These are phyloP conservation scores for Clavelina lepadiformis DNA, from an alignment of 23 tunicate species.

Conservation along the genomic window DNA sequence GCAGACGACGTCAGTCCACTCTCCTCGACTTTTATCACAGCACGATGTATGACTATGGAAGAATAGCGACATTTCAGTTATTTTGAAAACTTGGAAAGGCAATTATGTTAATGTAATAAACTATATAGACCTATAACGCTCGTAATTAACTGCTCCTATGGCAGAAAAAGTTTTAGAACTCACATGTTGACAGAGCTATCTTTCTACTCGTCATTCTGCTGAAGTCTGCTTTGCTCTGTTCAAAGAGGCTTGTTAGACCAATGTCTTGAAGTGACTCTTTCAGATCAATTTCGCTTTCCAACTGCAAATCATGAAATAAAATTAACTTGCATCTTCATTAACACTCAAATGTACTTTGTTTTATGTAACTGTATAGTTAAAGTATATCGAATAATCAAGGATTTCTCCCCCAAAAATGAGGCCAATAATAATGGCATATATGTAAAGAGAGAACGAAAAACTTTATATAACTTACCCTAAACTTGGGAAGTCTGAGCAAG, in stretches of 20 bases:
- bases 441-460: neutral
- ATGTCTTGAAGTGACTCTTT: neutral
- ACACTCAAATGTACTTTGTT: neutral
- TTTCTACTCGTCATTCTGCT: neutral
- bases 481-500: conserved; percentile 2
- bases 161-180: too few relatives aligned
- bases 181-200: neutral
- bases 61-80: neutral
- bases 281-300: conserved; percentile 9
- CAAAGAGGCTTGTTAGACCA: conserved; percentile 11
- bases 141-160: too few relatives aligned
- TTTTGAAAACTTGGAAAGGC: too few relatives aligned
- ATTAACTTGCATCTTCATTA: neutral
- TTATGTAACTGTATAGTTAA: neutral
- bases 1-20: conserved; percentile 12
- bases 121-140: too few relatives aligned
- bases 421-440: neutral
- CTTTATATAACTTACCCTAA: conserved; percentile 16
- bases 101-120: too few relatives aligned
- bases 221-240: neutral
- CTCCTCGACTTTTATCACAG: conserved; percentile 6
- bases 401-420: neutral
- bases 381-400: neutral
- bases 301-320: neutral
- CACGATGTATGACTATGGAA: conserved; percentile 14